Percentiles rank a stretch among this genome's conserved stretches.
These are phyloP conservation scores for Setipinna tenuifilis DNA, from an alignment of 2,797 vertebrate genomes.

Conservation along the genomic window DNA sequence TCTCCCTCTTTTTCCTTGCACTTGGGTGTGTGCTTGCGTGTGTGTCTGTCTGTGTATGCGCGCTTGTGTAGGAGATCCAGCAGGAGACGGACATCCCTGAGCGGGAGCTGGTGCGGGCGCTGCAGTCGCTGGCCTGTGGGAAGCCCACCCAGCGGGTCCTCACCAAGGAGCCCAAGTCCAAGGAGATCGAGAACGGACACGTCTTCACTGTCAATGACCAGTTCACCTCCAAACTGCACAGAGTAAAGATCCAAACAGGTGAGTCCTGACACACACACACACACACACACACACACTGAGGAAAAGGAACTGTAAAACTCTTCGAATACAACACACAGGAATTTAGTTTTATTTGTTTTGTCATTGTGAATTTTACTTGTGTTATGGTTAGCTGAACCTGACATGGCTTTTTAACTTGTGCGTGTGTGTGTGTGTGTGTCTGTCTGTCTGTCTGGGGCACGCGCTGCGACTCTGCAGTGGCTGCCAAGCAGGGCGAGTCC, in stretches of 20 bases:
- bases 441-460: background rate
- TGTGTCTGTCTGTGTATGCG: background rate
- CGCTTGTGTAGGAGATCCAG: constrained; percentile 81
- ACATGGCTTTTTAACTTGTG: background rate
- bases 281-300: constrained; percentile 19
- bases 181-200: constrained; percentile 97
- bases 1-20: background rate
- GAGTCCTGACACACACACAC: constrained; percentile 35
- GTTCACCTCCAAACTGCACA: constrained; percentile 98
- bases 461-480: constrained; percentile 75
- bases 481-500: constrained; percentile 98
- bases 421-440: constrained; percentile 20
- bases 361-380: background rate
- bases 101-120: constrained; percentile 86
- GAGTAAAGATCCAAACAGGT: constrained; percentile 89
- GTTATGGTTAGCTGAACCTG: background rate
- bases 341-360: background rate
- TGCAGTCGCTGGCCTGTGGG: constrained; percentile 84
- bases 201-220: constrained; percentile 99
- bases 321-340: background rate
- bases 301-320: background rate
- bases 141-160: constrained; percentile 97
- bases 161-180: constrained; percentile 97
- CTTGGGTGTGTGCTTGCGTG: too few relatives aligned
- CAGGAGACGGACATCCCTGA: constrained; percentile 90